Conservation (phyloP, 1,140 invertebrate genomes). For the Anadara kagoshimensis region DNA sequence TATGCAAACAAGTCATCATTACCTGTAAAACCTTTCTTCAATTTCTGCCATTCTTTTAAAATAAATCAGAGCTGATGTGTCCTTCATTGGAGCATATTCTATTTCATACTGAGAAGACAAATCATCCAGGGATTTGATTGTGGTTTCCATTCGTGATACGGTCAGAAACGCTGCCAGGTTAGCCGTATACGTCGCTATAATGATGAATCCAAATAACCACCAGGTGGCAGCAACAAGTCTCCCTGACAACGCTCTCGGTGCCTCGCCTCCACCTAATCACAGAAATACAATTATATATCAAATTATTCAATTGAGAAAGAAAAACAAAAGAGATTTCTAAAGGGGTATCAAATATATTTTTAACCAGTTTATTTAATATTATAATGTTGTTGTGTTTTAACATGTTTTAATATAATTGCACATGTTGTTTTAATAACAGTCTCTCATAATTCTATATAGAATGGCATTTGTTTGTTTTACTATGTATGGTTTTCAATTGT, state of each 20-base stretch:
- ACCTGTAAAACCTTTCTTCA: conserved; percentile 96
- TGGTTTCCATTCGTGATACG: conserved; percentile 87
- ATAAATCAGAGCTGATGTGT: conserved; percentile 91
- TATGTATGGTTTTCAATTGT: too few species aligned
- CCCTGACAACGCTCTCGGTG: conserved; percentile 87
- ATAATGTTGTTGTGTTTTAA: too few species aligned
- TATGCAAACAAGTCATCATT: too few species aligned
- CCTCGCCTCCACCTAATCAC: conserved; percentile 90
- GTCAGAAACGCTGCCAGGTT: conserved; percentile 96
- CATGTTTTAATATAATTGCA: too few species aligned
- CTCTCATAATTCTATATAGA: too few species aligned
- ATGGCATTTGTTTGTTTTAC: too few species aligned
- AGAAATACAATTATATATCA: not conserved
- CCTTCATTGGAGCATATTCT: conserved; percentile 89
- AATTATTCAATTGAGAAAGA: not conserved
- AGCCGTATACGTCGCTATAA: conserved; percentile 98
- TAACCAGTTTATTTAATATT: too few species aligned
- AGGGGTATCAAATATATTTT: not conserved
- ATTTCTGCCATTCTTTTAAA: conserved; percentile 97
- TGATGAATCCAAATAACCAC: conserved; percentile 99
- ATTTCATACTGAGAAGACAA: conserved; percentile 94
- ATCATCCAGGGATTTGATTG: conserved; percentile 94
- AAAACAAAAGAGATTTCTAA: too few species aligned
- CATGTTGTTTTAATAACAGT: too few species aligned
- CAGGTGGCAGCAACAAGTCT: conserved; percentile 94